Conservation (phyloP, 2,888 invertebrate species). For the Bugula neritina region DNA sequence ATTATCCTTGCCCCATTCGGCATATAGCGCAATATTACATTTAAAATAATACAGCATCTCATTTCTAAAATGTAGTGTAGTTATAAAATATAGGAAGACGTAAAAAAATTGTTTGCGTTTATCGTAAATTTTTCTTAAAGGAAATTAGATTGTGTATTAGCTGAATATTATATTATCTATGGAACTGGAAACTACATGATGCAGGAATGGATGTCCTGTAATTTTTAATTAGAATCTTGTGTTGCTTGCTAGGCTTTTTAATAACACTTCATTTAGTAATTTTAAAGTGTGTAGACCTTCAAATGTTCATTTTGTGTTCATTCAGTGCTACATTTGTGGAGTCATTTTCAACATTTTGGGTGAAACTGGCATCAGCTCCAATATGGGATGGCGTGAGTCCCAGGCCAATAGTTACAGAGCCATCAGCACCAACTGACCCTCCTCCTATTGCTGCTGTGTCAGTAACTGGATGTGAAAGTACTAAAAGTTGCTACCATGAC, state of each 20-base stretch:
- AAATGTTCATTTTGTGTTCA: background rate
- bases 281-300: background rate
- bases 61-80: too few relatives aligned
- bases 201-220: too few relatives aligned
- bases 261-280: background rate
- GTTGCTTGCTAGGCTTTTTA: too few relatives aligned
- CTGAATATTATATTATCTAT: too few relatives aligned
- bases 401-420: background rate
- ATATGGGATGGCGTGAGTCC: constrained; percentile 8
- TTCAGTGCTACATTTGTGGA: constrained; percentile 21
- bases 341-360: background rate
- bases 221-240: too few relatives aligned
- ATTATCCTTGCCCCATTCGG: background rate
- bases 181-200: too few relatives aligned
- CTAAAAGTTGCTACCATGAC: constrained; percentile 32
- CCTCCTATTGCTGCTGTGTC: background rate
- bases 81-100: too few relatives aligned
- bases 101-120: too few relatives aligned
- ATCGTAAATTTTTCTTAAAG: too few relatives aligned
- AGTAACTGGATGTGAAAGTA: constrained; percentile 30
- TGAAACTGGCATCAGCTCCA: background rate
- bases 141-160: too few relatives aligned
- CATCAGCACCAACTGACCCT: background rate
- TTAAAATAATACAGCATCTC: too few relatives aligned
- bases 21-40: too few relatives aligned